Conservation (phyloP, 2,113 vertebrate genomes). For the Ivindomyrus marchei region DNA sequence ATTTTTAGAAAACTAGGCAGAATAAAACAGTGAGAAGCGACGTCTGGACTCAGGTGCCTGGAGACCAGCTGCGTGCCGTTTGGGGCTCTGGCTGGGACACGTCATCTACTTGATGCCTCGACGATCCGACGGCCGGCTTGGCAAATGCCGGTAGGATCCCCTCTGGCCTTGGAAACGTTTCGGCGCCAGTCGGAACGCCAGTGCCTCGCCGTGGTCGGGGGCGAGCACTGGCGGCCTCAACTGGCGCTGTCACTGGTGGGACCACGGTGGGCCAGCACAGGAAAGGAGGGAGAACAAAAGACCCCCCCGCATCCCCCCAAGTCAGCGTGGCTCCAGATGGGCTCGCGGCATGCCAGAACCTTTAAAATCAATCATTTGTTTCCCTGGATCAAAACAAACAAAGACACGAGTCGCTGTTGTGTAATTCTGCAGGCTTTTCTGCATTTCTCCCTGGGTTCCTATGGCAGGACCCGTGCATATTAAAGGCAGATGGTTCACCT, state of each 20-base stretch:
- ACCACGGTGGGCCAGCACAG: not conserved
- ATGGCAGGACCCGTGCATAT: not conserved
- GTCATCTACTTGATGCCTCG: not conserved
- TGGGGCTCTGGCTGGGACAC: not conserved
- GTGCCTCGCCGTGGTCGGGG: not conserved
- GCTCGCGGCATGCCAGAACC: not conserved
- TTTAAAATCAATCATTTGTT: not conserved
- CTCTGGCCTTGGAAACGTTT: not conserved
- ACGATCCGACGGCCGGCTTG: not conserved
- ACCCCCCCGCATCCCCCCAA: not conserved
- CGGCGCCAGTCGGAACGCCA: no score
- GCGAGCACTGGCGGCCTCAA: not conserved
- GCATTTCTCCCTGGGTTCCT: not conserved
- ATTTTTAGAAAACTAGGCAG: not conserved
- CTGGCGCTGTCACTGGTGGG: not conserved
- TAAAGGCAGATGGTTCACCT: slow-evolving; percentile 6
- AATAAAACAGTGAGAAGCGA: not conserved
- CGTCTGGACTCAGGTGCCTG: not conserved
- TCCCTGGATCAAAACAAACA: slow-evolving; percentile 10
- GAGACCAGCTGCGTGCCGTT: not conserved
- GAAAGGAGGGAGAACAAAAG: not conserved
- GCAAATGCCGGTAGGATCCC: not conserved
- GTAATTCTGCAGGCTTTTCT: not conserved
- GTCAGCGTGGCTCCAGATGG: not conserved
- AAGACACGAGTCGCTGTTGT: not conserved